These are phyloP conservation scores for Mixornis gularis DNA, from an alignment of 2,113 vertebrate genomes.

Conservation along the genomic window DNA sequence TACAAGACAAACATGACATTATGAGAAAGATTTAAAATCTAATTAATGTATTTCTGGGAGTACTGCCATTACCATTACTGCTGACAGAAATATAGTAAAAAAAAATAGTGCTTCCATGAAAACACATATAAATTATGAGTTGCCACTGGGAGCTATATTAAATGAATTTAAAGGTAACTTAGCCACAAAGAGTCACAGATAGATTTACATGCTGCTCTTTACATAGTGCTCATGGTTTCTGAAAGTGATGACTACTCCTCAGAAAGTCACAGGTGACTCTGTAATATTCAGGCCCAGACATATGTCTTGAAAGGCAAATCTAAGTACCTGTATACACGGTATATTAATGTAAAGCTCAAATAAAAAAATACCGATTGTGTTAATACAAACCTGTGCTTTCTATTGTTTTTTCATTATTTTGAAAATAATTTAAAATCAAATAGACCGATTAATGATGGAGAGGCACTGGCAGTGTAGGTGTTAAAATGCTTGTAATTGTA, in stretches of 20 bases:
- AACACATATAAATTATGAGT: neutral
- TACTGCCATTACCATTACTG: neutral
- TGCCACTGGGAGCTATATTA: neutral
- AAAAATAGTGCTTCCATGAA: neutral
- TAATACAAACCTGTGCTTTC: neutral
- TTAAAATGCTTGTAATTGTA: neutral
- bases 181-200: neutral
- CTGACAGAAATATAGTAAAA: neutral
- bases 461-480: neutral
- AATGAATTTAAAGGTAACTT: neutral
- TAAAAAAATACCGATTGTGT: neutral
- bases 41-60: neutral
- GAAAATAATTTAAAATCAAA: neutral
- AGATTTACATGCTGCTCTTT: neutral
- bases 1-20: neutral
- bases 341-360: neutral
- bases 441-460: neutral
- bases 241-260: neutral
- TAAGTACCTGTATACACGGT: neutral
- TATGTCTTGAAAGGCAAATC: neutral
- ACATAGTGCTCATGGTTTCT: neutral
- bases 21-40: neutral
- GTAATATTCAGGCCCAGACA: neutral
- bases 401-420: neutral
- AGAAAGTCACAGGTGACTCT: neutral